Percentiles rank a stretch among this genome's conserved stretches.
These are phyloP conservation scores for Bombus confusus DNA, from an alignment of 1,140 invertebrate species.

Conservation along the genomic window DNA sequence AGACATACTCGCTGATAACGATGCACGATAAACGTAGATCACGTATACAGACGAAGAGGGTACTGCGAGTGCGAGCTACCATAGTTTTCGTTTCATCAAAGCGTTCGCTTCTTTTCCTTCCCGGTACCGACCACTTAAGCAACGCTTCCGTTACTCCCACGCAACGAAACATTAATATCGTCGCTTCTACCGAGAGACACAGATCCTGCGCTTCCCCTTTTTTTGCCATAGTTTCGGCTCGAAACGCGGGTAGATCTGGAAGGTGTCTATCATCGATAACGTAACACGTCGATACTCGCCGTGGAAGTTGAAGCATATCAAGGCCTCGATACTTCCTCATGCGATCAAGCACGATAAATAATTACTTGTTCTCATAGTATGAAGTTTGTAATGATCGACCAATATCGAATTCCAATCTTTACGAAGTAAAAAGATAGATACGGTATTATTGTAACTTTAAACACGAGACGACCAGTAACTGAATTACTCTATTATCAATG, in stretches of 20 bases:
- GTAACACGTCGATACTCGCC: background rate
- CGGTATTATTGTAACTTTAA: no score
- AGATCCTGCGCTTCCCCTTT: background rate
- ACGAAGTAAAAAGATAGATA: no score
- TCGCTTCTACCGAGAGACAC: background rate
- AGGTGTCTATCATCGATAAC: background rate
- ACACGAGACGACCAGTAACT: no score
- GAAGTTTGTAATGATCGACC: no score
- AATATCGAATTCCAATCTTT: no score
- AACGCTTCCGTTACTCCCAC: constrained; percentile 51
- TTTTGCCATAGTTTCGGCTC: background rate
- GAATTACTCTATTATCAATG: no score
- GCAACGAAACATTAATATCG: constrained; percentile 22
- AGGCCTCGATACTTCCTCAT: background rate
- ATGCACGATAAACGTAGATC: background rate
- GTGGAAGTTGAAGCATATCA: background rate
- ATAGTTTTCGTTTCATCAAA: background rate
- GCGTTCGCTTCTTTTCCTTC: background rate
- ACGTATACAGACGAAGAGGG: background rate
- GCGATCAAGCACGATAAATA: background rate
- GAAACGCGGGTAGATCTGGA: background rate
- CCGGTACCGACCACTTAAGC: constrained; percentile 18
- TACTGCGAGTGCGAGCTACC: background rate
- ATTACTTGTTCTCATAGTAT: background rate
- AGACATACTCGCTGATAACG: background rate